Evolutionary conservation across 1,140 invertebrate genomes (phyloP).

Genomic region (Megalopta genalis): DNA sequence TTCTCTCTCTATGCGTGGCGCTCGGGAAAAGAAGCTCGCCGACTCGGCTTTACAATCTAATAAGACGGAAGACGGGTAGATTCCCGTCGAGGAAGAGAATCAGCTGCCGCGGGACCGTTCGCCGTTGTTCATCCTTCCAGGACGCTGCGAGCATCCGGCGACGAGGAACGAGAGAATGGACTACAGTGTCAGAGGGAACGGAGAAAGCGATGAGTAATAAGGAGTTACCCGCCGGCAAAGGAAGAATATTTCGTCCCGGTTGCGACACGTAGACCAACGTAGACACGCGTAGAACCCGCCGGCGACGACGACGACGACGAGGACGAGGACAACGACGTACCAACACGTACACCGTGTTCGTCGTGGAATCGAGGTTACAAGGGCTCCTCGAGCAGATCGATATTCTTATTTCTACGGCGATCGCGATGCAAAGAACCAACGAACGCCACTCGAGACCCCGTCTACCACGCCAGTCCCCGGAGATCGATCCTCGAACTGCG

Average conservation of each 20-base stretch:
- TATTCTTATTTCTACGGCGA: slow-evolving; percentile 36
- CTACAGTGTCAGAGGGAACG: slow-evolving; percentile 14
- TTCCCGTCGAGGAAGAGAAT: neutral
- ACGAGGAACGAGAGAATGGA: slow-evolving; percentile 23
- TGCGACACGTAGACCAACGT: slow-evolving; percentile 21
- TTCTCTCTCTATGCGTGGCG: no score
- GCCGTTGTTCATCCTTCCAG: slow-evolving; percentile 25
- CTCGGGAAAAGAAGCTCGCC: no score
- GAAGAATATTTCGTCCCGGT: slow-evolving; percentile 38
- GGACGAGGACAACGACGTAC: no score
- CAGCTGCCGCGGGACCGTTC: neutral
- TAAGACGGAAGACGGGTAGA: no score
- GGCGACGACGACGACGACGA: no score
- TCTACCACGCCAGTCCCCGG: neutral
- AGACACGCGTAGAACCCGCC: neutral
- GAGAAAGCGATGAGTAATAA: slow-evolving; percentile 46
- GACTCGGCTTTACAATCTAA: no score
- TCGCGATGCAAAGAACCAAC: slow-evolving; percentile 17
- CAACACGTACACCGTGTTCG: neutral
- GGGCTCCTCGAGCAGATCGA: slow-evolving; percentile 18
- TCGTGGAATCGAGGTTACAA: slow-evolving; percentile 26
- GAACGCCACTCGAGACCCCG: neutral
- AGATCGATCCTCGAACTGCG: neutral
- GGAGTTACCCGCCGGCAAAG: slow-evolving; percentile 2
- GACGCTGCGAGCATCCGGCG: slow-evolving; percentile 13